phyloP scores from a whole-genome alignment of 2,113 vertebrate species.

The Tragelaphus strepsiceros region DNA sequence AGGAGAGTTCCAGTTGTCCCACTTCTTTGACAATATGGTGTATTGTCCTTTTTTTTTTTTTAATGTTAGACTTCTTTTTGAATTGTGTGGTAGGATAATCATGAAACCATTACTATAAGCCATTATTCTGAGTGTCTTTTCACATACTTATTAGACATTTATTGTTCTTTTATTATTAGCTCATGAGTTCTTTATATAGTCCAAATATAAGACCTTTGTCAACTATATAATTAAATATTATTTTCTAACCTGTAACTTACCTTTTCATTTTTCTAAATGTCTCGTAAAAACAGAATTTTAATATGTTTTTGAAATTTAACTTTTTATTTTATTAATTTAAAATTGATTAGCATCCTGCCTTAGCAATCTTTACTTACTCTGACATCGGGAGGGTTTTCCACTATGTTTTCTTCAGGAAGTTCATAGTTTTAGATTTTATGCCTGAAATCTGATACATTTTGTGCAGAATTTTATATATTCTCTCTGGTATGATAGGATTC shows the following conservation, averaged over 20 bases:
- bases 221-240: background rate
- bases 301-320: background rate
- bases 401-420: background rate
- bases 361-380: background rate
- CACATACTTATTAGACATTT: background rate
- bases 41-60: background rate
- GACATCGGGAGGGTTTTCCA: background rate
- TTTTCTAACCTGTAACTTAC: background rate
- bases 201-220: background rate
- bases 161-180: background rate
- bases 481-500: background rate
- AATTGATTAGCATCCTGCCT: background rate
- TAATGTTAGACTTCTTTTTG: background rate
- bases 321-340: background rate
- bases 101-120: background rate
- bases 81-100: background rate
- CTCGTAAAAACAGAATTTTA: background rate
- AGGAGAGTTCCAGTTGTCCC: background rate
- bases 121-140: background rate
- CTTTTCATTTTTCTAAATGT: background rate
- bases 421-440: background rate
- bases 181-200: background rate
- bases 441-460: background rate
- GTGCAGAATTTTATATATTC: background rate
- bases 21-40: background rate